Percentiles rank a stretch among this genome's conserved stretches.
These are phyloP conservation scores for Xestia sexstrigata DNA, from an alignment of 2,888 invertebrate genomes.

Conservation along the genomic window DNA sequence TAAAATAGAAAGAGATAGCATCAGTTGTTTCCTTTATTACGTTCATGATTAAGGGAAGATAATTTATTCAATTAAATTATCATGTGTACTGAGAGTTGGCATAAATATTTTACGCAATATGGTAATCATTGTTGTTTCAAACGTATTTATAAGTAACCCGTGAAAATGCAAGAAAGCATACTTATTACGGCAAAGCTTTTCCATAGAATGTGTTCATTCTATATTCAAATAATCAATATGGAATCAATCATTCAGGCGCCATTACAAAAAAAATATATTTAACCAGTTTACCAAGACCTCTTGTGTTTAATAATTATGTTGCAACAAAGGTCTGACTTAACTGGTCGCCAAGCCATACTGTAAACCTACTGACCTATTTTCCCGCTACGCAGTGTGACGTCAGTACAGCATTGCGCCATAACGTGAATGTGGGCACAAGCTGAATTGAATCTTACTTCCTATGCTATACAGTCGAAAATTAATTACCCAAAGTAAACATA, in stretches of 20 bases:
- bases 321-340: constrained; percentile 63
- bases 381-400: constrained; percentile 84
- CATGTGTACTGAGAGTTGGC: neutral
- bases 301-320: constrained; percentile 21
- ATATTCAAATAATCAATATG: constrained; percentile 52
- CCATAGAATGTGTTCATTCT: constrained; percentile 18
- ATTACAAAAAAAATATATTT: constrained; percentile 51
- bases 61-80: constrained; percentile 35
- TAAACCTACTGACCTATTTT: constrained; percentile 82
- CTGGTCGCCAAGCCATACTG: constrained; percentile 66
- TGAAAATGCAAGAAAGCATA: neutral
- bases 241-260: constrained; percentile 51
- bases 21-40: neutral
- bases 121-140: constrained; percentile 10
- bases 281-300: constrained; percentile 45
- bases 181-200: neutral
- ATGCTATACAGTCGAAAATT: constrained; percentile 56
- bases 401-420: constrained; percentile 83
- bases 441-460: constrained; percentile 67
- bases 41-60: constrained; percentile 27
- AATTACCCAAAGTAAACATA: constrained; percentile 22
- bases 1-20: constrained; percentile 38
- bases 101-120: constrained; percentile 11
- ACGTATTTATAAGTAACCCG: neutral
- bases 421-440: constrained; percentile 65